phyloP scores from a whole-genome alignment of 2,888 invertebrate species.

The Sinohyriopsis cumingii region DNA sequence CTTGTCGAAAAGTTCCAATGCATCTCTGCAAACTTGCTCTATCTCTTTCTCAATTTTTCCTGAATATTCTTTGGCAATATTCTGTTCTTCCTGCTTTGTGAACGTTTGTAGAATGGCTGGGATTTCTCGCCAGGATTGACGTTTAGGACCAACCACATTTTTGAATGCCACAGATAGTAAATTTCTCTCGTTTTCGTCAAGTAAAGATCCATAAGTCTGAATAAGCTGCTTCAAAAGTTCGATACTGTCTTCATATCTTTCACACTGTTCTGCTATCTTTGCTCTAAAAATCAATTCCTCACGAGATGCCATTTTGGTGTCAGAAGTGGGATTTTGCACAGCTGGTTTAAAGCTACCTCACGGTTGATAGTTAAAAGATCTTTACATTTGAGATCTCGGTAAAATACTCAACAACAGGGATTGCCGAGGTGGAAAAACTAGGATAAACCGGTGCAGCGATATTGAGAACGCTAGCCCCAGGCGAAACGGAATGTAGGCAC shows the following conservation, averaged over 20 bases:
- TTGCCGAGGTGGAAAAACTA: no score
- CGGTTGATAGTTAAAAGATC: no score
- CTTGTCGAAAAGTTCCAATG: conserved; percentile 97
- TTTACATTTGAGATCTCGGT: no score
- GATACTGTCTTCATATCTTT: conserved; percentile 82
- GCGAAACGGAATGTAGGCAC: no score
- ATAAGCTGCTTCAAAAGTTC: conserved; percentile 81
- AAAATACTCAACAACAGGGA: no score
- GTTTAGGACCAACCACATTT: conserved; percentile 97
- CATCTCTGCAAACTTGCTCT: conserved; percentile 98
- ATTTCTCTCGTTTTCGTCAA: conserved; percentile 98
- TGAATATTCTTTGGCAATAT: conserved; percentile 99
- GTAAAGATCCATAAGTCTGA: conserved; percentile 80
- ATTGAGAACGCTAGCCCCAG: no score
- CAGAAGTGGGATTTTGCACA: no score
- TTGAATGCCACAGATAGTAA: conserved; percentile 98
- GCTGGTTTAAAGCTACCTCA: no score
- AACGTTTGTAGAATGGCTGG: neutral
- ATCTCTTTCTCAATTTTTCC: conserved; percentile 99
- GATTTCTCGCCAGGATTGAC: conserved; percentile 94
- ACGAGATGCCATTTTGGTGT: no score
- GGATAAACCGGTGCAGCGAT: no score
- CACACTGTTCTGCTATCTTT: conserved; percentile 94
- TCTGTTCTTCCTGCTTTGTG: conserved; percentile 80
- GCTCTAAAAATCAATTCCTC: no score